Evolutionary conservation across 2,113 vertebrate species (phyloP), one percentile per base, ranked within the genome.

Genomic region (Dicrurus megarhynchus): DNA sequence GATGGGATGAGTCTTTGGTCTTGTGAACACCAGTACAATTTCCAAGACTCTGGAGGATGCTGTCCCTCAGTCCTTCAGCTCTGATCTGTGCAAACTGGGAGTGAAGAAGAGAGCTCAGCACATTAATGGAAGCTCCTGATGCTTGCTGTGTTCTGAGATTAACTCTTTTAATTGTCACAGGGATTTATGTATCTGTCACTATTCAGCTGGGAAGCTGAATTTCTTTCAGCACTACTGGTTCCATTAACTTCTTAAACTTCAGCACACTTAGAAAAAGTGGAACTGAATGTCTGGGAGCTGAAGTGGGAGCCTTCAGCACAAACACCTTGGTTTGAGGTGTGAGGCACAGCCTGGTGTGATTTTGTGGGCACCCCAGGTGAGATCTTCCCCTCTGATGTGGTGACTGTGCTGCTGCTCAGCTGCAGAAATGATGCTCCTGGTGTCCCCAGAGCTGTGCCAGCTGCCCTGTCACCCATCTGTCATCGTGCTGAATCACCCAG

Each of bases 401-500:
- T 23, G 91, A 9, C 46, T 71, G 63, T 84, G 79, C 46, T 71
- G 52, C 42, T 60, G 74, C 22, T 46, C 59, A 68, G 71, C 30
- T 44, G 18, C 74, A 49, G 37, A 16, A 37, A 22, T 4, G 3
- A 11, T 41, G 52, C 16, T 47, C 13, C 42, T 3, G 7, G 28
- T 47, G 42, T 35, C 10, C 23, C 60, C 50, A 42, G 44, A 2
- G 9, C 71, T 52, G 57, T 37, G 42, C 49, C 74, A 74, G 67
- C 83, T 75, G 80, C 56, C 22, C 32, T 41, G 64, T 75, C 84
- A 82, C 74, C 56, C 0, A 0, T 7, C 37, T 56, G 46, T 84
- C 80, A 64, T 8, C 0, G 0, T 8, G 4, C 59, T 81, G 50
- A 35, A 7, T 73, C 53, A 55, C 44, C 35, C 32, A 9, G 52